Conservation (phyloP, 2,888 invertebrate species). For the Andrena flavipes region DNA sequence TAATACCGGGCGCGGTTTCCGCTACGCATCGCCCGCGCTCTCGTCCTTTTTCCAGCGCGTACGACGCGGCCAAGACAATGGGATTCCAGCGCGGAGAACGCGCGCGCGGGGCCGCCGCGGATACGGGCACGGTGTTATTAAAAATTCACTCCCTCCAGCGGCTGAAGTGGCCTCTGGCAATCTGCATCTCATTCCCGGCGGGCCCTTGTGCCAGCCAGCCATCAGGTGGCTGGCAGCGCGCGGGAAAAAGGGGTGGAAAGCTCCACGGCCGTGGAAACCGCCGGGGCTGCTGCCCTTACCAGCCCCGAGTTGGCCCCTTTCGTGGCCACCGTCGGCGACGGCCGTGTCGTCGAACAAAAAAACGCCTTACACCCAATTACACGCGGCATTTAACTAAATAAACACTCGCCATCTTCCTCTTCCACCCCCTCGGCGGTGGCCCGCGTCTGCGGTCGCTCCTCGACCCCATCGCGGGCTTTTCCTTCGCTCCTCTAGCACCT, state of each 20-base stretch:
- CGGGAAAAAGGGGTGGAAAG: slow-evolving; percentile 69
- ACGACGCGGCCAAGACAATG: slow-evolving; percentile 77
- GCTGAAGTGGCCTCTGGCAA: slow-evolving; percentile 84
- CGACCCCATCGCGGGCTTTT: neutral
- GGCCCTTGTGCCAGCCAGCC: slow-evolving; percentile 74
- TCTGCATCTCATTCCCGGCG: slow-evolving; percentile 84
- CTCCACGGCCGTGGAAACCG: slow-evolving; percentile 58
- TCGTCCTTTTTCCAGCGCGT: slow-evolving; percentile 71
- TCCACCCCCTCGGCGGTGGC: neutral
- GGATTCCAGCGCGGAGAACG: slow-evolving; percentile 69
- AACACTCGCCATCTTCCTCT: slow-evolving; percentile 59
- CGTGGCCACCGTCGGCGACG: slow-evolving; percentile 29
- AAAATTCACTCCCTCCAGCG: slow-evolving; percentile 83
- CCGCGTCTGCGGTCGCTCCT: slow-evolving; percentile 11
- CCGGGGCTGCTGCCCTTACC: slow-evolving; percentile 27
- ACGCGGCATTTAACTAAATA: slow-evolving; percentile 76
- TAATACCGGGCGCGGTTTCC: slow-evolving; percentile 69
- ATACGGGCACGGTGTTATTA: slow-evolving; percentile 83
- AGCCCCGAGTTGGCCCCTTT: slow-evolving; percentile 43
- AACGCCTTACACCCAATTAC: slow-evolving; percentile 76
- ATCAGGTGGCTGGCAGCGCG: slow-evolving; percentile 73
- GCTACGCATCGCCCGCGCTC: slow-evolving; percentile 63
- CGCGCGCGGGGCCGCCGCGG: slow-evolving; percentile 73
- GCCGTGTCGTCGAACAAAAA: slow-evolving; percentile 58
- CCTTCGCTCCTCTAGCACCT: neutral